Base-by-base conservation (phyloP, 2,888 invertebrate genomes). In the Lydus trimaculatus region DNA sequence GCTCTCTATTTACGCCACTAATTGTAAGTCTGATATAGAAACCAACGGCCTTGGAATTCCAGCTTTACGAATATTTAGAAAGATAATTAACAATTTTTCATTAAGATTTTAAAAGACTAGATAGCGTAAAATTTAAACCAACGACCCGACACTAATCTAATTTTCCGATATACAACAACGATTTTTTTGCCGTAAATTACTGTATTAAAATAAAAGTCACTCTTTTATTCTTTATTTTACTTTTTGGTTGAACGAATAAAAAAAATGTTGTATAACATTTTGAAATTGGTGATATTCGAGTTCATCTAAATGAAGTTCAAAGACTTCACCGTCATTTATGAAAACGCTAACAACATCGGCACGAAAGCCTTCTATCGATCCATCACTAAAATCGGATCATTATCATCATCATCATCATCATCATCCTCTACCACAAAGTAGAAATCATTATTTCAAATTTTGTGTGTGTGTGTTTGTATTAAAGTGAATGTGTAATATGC, bases 291-390 rank as follows among this genome's bases (percentile, higher is more conserved):
- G 17, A 23, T 63, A 56, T 36, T 28, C 43, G 31, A 56, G 31
- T 31, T 31, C 36, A 25, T 58, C 64, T 58, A 64, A 64, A 31
- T 31, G 25, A 52, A 63, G 48, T 23, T 52, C 23, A 23, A 52
- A 20, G 8, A 52, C 23, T 52, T 20, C 11, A 58, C 7, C 23
- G 59, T 65, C 65, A 25, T 52, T 23, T 52, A 52, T 52, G 48
- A 52, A 8, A 20, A 52, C 20, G 48, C 13, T 20, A 52, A 25
- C 56, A 15, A 11, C 4, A 56, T 56, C 15, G n/a, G 4, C 13
- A 23, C 23, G 28, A 56, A 28, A 56, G 28, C 56, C 7, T 2
- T 2, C 9, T 56, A 56, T 56, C 28, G 56, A 56, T 56, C 56
- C 28, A 6, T n/a, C 28, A n/a, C 15, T 15, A 56, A 25, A 56